phyloP scores from a whole-genome alignment of 2,797 vertebrate genomes.

The Microtus agrestis region DNA sequence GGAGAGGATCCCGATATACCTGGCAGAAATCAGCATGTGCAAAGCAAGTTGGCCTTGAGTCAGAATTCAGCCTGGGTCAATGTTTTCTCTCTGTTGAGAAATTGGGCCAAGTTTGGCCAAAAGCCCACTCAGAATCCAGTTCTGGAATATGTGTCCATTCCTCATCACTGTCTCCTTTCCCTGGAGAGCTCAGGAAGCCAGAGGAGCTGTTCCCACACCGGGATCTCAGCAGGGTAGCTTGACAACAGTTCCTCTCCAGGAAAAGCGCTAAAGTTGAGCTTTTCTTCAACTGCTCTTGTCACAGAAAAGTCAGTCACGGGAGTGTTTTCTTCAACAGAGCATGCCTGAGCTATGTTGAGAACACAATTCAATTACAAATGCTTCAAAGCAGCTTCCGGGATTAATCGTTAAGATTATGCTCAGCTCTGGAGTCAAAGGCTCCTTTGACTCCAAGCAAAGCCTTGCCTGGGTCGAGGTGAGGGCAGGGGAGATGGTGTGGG shows the following conservation, averaged over 20 bases:
- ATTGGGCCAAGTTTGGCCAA: constrained; percentile 81
- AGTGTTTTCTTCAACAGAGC: constrained; percentile 46
- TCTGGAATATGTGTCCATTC: constrained; percentile 75
- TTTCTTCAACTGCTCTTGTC: constrained; percentile 60
- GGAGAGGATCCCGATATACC: constrained; percentile 52
- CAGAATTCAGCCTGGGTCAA: constrained; percentile 64
- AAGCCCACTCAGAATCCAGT: constrained; percentile 74
- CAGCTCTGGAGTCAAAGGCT: neutral
- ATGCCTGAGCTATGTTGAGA: neutral
- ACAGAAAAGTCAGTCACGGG: constrained; percentile 2
- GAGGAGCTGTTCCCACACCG: constrained; percentile 75
- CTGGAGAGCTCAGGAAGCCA: constrained; percentile 75
- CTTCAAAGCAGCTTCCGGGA: constrained; percentile 22
- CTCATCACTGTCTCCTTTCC: constrained; percentile 72
- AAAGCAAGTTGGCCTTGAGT: constrained; percentile 69
- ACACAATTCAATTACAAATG: constrained; percentile 40
- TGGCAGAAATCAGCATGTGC: constrained; percentile 56
- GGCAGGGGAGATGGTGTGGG: neutral
- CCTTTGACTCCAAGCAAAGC: neutral
- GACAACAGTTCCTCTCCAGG: constrained; percentile 77
- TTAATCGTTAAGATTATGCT: neutral
- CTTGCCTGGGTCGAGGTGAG: neutral
- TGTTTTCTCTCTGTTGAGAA: constrained; percentile 74
- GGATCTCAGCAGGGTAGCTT: constrained; percentile 70
- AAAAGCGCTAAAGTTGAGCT: constrained; percentile 71